Conservation (phyloP, 2,113 vertebrate species). For the Vulpes vulpes region DNA sequence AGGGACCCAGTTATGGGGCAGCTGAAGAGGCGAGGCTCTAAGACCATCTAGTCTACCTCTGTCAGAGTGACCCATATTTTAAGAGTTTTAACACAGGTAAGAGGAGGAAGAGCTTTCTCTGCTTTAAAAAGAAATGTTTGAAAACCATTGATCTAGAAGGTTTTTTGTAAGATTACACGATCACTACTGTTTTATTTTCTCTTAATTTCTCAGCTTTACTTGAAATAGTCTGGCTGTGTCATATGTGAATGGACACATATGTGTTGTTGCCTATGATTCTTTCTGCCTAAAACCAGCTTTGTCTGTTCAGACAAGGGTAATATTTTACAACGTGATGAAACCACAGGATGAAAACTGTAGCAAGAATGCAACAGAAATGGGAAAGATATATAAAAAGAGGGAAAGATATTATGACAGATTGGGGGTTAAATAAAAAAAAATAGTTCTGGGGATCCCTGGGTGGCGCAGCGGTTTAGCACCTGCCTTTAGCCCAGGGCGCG, state of each 20-base stretch:
- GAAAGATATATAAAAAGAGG: not conserved
- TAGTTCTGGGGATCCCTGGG: not conserved
- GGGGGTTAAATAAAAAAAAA: not conserved
- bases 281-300: not conserved
- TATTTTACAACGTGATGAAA: not conserved
- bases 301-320: not conserved
- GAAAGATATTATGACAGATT: not conserved
- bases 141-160: slow-evolving; percentile 32
- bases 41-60: not conserved
- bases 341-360: not conserved
- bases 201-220: not conserved
- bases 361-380: not conserved
- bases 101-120: not conserved
- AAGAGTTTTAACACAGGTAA: not conserved
- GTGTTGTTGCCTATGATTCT: not conserved
- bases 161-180: not conserved
- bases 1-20: not conserved
- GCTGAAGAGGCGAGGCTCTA: not conserved
- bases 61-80: not conserved
- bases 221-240: not conserved
- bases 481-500: no score
- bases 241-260: not conserved
- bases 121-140: slow-evolving; percentile 46
- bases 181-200: not conserved
- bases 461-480: no score